Conservation (phyloP, 1,140 invertebrate species). For the Diorhabda sublineata region DNA sequence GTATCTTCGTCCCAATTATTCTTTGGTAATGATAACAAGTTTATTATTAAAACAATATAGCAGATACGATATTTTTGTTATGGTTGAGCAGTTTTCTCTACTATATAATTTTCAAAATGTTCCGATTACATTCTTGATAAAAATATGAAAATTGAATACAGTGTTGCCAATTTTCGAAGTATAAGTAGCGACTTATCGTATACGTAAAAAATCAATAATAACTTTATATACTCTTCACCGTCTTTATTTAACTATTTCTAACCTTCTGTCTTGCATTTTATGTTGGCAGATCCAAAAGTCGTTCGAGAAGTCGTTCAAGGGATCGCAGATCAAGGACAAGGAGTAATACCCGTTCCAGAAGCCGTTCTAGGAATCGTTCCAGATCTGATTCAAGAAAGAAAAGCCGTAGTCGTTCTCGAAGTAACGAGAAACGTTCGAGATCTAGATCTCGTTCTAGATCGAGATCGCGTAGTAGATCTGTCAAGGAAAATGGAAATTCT, state of each 20-base stretch:
- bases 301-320: slow-evolving; percentile 48
- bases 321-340: slow-evolving; percentile 44
- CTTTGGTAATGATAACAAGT: too few species aligned
- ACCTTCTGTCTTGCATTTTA: not conserved
- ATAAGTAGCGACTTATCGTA: not conserved
- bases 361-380: slow-evolving; percentile 44
- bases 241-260: too few species aligned
- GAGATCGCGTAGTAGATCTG: slow-evolving; percentile 36
- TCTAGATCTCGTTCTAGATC: slow-evolving; percentile 42
- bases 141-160: too few species aligned
- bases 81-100: too few species aligned
- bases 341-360: slow-evolving; percentile 45
- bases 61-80: too few species aligned
- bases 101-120: too few species aligned
- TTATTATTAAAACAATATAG: too few species aligned
- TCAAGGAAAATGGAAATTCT: slow-evolving; percentile 38
- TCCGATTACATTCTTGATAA: too few species aligned
- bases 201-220: too few species aligned
- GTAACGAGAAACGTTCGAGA: slow-evolving; percentile 36
- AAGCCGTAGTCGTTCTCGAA: slow-evolving; percentile 42
- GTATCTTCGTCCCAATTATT: too few species aligned
- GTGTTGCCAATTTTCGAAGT: not conserved
- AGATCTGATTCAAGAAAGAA: slow-evolving; percentile 41
- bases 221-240: too few species aligned
- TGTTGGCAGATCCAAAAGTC: slow-evolving; percentile 51